Conservation (phyloP, 2,888 invertebrate species). For the Phyllotreta striolata region DNA sequence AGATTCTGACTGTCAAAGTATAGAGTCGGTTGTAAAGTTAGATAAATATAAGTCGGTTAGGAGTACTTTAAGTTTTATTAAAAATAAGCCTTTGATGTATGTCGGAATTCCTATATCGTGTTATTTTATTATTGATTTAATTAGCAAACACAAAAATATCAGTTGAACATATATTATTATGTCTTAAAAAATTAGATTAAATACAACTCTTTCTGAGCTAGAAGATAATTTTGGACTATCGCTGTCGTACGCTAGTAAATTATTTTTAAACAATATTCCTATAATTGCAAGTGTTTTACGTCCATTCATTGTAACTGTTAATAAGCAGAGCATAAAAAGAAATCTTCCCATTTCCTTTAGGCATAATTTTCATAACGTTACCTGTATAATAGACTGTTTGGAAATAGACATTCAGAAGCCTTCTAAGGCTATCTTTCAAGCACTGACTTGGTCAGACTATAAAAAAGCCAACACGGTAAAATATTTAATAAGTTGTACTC, state of each 20-base stretch:
- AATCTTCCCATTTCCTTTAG: slow-evolving; percentile 19
- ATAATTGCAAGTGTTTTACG: slow-evolving; percentile 20
- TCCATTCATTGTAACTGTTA: slow-evolving; percentile 5
- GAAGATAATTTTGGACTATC: slow-evolving; percentile 23
- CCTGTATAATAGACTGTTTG: slow-evolving; percentile 34
- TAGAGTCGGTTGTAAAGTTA: too few relatives aligned
- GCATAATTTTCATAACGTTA: slow-evolving; percentile 29
- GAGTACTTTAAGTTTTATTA: too few relatives aligned
- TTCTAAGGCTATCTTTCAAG: slow-evolving; percentile 30
- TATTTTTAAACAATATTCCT: slow-evolving; percentile 27
- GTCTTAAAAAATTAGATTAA: slow-evolving; percentile 15
- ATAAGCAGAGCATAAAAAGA: background rate
- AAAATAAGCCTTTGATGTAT: too few relatives aligned
- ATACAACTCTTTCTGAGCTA: slow-evolving; percentile 20
- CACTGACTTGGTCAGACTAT: slow-evolving; percentile 49
- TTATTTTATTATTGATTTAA: too few relatives aligned
- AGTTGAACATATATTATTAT: too few relatives aligned
- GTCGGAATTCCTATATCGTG: too few relatives aligned
- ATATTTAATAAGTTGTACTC: slow-evolving; percentile 45
- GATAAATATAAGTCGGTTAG: too few relatives aligned
- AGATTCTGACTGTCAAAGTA: too few relatives aligned
- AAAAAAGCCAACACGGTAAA: slow-evolving; percentile 42
- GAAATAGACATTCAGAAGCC: slow-evolving; percentile 39
- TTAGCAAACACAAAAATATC: background rate
- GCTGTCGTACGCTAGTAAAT: slow-evolving; percentile 24